Evolutionary conservation across 2,888 invertebrate species (phyloP).

Genomic region (Seladonia tumulorum): DNA sequence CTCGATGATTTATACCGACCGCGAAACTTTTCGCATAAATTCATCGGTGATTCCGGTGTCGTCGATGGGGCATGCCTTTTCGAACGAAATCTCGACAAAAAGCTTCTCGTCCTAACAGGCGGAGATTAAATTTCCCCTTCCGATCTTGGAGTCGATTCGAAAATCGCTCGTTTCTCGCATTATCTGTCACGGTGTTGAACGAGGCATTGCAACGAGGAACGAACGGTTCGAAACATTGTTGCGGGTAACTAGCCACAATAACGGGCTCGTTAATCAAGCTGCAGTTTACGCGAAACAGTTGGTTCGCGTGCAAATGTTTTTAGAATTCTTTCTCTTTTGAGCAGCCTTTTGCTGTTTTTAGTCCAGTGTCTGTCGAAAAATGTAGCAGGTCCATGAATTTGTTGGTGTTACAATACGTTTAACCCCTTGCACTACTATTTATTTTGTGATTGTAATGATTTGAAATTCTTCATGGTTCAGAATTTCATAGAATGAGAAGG

Average conservation of each 20-base stretch:
- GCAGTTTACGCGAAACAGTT: slow-evolving; percentile 69
- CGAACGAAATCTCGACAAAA: slow-evolving; percentile 26
- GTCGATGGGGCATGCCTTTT: slow-evolving; percentile 14
- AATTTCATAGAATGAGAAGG: too few relatives aligned
- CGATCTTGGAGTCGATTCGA: background rate
- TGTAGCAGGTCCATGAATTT: background rate
- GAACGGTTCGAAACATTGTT: slow-evolving; percentile 63
- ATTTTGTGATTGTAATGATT: too few relatives aligned
- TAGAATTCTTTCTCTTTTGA: slow-evolving; percentile 41
- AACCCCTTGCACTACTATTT: too few relatives aligned
- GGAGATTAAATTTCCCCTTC: background rate
- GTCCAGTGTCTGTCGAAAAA: background rate
- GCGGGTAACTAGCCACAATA: slow-evolving; percentile 78
- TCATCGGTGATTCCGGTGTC: slow-evolving; percentile 69
- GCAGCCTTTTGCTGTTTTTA: background rate
- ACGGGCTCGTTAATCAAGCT: slow-evolving; percentile 78
- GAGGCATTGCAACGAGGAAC: background rate
- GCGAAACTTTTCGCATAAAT: slow-evolving; percentile 76
- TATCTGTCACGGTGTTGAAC: background rate
- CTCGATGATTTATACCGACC: slow-evolving; percentile 62
- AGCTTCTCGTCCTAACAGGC: background rate
- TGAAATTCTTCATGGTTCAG: too few relatives aligned
- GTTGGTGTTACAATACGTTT: background rate
- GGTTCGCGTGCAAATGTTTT: slow-evolving; percentile 47
- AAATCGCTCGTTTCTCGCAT: background rate